Evolutionary conservation across 1,140 invertebrate species (phyloP).

Genomic region (Muscidifurax raptorellus): DNA sequence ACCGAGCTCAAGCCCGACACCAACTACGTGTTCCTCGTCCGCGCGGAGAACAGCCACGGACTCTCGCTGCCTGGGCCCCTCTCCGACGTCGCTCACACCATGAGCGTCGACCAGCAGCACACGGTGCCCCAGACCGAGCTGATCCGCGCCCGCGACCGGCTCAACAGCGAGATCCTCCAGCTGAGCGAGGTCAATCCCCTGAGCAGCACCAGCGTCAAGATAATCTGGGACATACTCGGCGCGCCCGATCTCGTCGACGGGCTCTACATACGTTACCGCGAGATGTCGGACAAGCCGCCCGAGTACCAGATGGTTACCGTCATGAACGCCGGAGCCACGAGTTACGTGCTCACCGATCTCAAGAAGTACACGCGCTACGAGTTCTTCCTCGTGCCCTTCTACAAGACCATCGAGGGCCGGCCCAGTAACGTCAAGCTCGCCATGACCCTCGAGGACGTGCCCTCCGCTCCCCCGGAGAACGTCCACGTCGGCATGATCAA

Average conservation of each 20-base stretch:
- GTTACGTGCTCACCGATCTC: slow-evolving; percentile 83
- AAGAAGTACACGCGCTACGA: slow-evolving; percentile 91
- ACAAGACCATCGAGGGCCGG: slow-evolving; percentile 87
- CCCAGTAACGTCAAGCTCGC: slow-evolving; percentile 85
- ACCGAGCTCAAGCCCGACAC: slow-evolving; percentile 85
- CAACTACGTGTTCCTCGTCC: slow-evolving; percentile 90
- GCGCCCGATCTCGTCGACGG: slow-evolving; percentile 85
- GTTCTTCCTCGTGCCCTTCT: slow-evolving; percentile 92
- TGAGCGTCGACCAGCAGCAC: slow-evolving; percentile 80
- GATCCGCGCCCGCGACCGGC: slow-evolving; percentile 84
- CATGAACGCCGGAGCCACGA: slow-evolving; percentile 80
- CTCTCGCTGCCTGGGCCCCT: slow-evolving; percentile 82
- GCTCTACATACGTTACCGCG: slow-evolving; percentile 93
- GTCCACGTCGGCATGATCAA: slow-evolving; percentile 90
- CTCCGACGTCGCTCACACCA: slow-evolving; percentile 80
- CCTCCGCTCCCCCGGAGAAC: slow-evolving; percentile 86
- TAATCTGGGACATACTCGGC: slow-evolving; percentile 85
- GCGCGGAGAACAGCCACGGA: slow-evolving; percentile 92
- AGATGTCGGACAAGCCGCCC: slow-evolving; percentile 80
- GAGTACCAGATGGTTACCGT: slow-evolving; percentile 85
- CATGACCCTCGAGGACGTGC: slow-evolving; percentile 83
- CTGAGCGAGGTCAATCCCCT: slow-evolving; percentile 86
- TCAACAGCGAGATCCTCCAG: slow-evolving; percentile 89
- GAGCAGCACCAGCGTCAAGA: slow-evolving; percentile 87
- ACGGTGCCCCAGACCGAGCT: slow-evolving; percentile 86